Conservation (phyloP, 2,888 invertebrate species). For the Spodoptera littoralis region DNA sequence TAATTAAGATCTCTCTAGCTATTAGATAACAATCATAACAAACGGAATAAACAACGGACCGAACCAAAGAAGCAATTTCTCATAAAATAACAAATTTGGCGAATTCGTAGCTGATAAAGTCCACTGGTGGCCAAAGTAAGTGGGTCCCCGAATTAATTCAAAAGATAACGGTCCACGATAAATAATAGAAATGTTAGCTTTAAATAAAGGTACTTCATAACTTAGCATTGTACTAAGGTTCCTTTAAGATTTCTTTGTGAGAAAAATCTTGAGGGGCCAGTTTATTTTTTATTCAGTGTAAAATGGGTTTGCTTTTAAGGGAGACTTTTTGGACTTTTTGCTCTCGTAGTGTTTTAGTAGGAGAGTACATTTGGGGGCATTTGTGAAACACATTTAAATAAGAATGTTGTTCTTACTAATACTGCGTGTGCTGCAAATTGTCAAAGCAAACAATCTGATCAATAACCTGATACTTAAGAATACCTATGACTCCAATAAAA, state of each 20-base stretch:
- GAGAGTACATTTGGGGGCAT: not conserved
- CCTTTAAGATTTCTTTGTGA: slow-evolving; percentile 50
- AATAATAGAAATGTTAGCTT: slow-evolving; percentile 66
- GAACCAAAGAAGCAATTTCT: slow-evolving; percentile 40
- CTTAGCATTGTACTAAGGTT: slow-evolving; percentile 53
- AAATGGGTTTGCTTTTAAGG: slow-evolving; percentile 49
- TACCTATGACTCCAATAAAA: no score
- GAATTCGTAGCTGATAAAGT: slow-evolving; percentile 68
- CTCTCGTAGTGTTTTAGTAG: not conserved
- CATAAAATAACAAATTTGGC: slow-evolving; percentile 65
- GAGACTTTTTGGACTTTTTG: slow-evolving; percentile 17
- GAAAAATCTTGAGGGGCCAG: slow-evolving; percentile 34
- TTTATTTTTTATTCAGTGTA: slow-evolving; percentile 58
- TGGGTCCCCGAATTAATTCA: slow-evolving; percentile 73
- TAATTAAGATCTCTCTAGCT: slow-evolving; percentile 9
- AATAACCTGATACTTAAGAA: no score
- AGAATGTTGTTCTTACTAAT: no score
- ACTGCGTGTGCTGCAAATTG: no score
- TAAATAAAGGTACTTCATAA: slow-evolving; percentile 55
- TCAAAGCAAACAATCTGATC: no score
- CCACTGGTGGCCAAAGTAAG: slow-evolving; percentile 64
- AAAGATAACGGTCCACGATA: slow-evolving; percentile 69
- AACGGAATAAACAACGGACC: slow-evolving; percentile 18
- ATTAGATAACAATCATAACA: slow-evolving; percentile 25
- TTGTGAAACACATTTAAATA: not conserved